phyloP scores from a whole-genome alignment of 2,113 vertebrate species.

The Syngnathus scovelli region DNA sequence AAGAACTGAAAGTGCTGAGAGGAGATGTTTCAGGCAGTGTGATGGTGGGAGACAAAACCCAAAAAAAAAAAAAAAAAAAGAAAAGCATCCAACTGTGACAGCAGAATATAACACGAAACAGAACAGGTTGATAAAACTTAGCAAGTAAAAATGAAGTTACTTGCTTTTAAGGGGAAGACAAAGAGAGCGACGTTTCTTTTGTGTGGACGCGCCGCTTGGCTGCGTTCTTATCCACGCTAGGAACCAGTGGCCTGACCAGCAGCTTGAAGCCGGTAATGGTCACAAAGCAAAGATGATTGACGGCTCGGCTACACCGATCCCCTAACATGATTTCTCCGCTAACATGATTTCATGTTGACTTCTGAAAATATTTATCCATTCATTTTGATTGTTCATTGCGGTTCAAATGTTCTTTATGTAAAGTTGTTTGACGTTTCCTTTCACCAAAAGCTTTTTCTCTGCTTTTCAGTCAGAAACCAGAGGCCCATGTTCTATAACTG shows the following conservation, averaged over 20 bases:
- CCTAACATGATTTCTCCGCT: not conserved
- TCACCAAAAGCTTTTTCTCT: too few relatives aligned
- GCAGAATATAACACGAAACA: not conserved
- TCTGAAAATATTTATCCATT: not conserved
- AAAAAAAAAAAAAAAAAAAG: not conserved
- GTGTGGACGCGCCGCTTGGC: constrained; percentile 59
- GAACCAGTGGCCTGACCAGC: constrained; percentile 56
- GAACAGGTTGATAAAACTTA: constrained; percentile 16
- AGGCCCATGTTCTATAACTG: too few relatives aligned
- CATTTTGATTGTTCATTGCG: too few relatives aligned
- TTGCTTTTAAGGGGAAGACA: constrained; percentile 52
- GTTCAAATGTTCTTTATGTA: not conserved
- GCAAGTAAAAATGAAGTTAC: constrained; percentile 8
- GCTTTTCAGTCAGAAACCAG: too few relatives aligned
- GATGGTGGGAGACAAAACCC: not conserved
- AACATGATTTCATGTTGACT: constrained; percentile 1
- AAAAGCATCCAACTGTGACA: not conserved
- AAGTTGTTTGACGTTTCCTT: too few relatives aligned
- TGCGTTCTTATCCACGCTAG: constrained; percentile 53
- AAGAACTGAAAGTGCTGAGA: constrained; percentile 23
- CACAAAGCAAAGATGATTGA: constrained; percentile 57
- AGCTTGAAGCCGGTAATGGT: constrained; percentile 58
- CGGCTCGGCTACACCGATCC: constrained; percentile 56
- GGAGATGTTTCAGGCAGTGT: constrained; percentile 8
- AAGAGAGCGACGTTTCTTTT: constrained; percentile 61